Conservation (phyloP, 2,888 invertebrate species). For the Agriopis aurantiaria region DNA sequence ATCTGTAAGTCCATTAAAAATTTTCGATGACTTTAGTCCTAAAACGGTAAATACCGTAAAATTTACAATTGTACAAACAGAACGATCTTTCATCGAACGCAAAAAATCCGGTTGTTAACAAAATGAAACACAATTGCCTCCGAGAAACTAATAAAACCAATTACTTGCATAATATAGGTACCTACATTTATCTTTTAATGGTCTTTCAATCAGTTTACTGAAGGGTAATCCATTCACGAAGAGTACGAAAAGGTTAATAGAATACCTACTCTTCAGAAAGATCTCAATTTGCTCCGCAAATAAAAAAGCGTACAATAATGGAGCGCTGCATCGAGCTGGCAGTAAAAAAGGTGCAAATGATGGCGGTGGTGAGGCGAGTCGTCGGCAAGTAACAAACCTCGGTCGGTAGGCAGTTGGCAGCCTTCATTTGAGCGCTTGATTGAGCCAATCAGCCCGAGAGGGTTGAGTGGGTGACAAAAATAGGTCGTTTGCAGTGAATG, state of each 20-base stretch:
- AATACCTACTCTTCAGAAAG: conserved; percentile 16
- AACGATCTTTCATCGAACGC: background rate
- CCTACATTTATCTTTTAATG: conserved; percentile 10
- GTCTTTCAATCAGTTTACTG: conserved; percentile 6
- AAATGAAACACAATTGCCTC: conserved; percentile 7
- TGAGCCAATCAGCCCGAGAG: conserved; percentile 53
- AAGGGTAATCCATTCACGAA: conserved; percentile 10
- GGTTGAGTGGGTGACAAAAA: conserved; percentile 53
- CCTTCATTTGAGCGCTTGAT: conserved; percentile 55
- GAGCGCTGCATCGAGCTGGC: conserved; percentile 26
- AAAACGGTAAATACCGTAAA: background rate
- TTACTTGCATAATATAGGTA: conserved; percentile 7
- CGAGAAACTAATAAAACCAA: conserved; percentile 8
- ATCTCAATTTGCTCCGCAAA: conserved; percentile 24
- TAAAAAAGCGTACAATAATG: conserved; percentile 26
- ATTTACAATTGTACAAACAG: background rate
- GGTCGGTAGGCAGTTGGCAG: conserved; percentile 33
- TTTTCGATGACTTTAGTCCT: background rate
- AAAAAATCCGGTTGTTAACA: background rate
- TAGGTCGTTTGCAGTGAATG: conserved; percentile 59
- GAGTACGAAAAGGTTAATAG: conserved; percentile 21
- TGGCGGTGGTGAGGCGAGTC: conserved; percentile 16
- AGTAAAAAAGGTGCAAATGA: conserved; percentile 29
- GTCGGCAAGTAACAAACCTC: conserved; percentile 42
- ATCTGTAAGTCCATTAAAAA: background rate